These are phyloP conservation scores for Bombus superbus DNA, from an alignment of 1,140 invertebrate species.

Conservation along the genomic window DNA sequence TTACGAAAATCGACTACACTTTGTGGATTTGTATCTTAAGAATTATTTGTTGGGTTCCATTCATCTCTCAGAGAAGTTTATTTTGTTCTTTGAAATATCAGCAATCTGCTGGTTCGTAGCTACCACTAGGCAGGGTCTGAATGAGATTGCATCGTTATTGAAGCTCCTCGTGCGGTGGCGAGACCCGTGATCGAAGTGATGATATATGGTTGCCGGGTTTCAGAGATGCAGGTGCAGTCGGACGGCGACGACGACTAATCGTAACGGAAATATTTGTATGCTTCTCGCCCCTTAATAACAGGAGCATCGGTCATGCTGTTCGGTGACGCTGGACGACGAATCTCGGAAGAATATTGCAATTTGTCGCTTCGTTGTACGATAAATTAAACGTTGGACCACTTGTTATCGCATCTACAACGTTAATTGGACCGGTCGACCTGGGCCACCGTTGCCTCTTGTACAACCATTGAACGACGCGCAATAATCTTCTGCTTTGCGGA, in stretches of 20 bases:
- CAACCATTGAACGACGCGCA: conserved; percentile 10
- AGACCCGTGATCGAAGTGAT: conserved; percentile 56
- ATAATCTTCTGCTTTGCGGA: conserved; percentile 13
- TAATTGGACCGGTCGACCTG: conserved; percentile 48
- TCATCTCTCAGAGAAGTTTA: neutral
- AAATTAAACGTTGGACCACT: conserved; percentile 61
- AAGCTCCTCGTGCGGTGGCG: conserved; percentile 24
- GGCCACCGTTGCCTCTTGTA: neutral
- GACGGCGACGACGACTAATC: conserved; percentile 43
- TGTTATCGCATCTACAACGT: conserved; percentile 56
- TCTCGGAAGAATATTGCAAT: conserved; percentile 69
- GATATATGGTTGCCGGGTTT: conserved; percentile 46
- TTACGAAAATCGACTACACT: too few species aligned
- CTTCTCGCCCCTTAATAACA: conserved; percentile 63
- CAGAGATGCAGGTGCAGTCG: conserved; percentile 34
- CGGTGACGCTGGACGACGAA: conserved; percentile 54
- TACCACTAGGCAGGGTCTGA: conserved; percentile 14
- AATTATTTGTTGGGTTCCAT: too few species aligned
- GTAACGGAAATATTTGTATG: conserved; percentile 58
- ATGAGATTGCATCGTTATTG: conserved; percentile 58
- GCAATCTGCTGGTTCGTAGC: neutral
- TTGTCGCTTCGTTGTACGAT: conserved; percentile 58
- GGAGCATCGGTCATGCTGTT: conserved; percentile 56
- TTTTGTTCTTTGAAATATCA: neutral
- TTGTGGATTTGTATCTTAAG: too few species aligned